Base-by-base conservation (phyloP, 2,797 vertebrate genomes). In the Pitangus sulphuratus region DNA sequence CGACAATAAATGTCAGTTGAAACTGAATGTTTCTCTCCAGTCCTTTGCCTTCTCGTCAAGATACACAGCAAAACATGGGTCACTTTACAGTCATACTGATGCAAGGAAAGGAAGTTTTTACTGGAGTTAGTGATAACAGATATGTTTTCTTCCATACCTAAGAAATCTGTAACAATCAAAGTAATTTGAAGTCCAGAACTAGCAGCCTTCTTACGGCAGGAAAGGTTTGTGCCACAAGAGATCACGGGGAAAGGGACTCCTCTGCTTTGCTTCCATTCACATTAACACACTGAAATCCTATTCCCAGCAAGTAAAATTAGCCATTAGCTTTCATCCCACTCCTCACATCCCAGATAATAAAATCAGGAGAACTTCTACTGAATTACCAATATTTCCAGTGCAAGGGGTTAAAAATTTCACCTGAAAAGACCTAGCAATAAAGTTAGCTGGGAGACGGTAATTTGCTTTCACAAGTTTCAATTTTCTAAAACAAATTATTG, bases 1-100 rank as follows among this genome's bases (percentile, higher is more conserved):
- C 2, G 0, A 21, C 28, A 25, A 40, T 24, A 18, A 1, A 2
- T 6, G 10, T 6, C 15, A 1, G 17, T 45, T n/a, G 13, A 74
- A 94, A 56, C 8, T 4, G 72, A 80, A 42, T 3, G 2, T 53
- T 65, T 62, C 39, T 70, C 21, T 84, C 26, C 40, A 64, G 31
- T 22, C 28, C 37, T 37, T 4, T 15, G 33, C 3, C 14, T 87
- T 79, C 62, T 33, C 9, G 0, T 54, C 18, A 72, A 12, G 19
- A 42, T 3, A 15, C 15, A 19, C 2, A 56, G 22, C 31, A 84
- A 78, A 80, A 26, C 3, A 0, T 2, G 8, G 5, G 70, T 84
- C 70, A 16, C 28, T 69, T 88, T 16, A 15, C 40, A 37, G 4
- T 56, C 33, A 30, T 8, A 26, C 2, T 31, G 60, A 39, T 24